A percentile compares a stretch with the other conserved stretches of the same genome.
These are phyloP conservation scores for Octopus sinensis DNA, from an alignment of 1,140 invertebrate genomes.

Conservation along the genomic window DNA sequence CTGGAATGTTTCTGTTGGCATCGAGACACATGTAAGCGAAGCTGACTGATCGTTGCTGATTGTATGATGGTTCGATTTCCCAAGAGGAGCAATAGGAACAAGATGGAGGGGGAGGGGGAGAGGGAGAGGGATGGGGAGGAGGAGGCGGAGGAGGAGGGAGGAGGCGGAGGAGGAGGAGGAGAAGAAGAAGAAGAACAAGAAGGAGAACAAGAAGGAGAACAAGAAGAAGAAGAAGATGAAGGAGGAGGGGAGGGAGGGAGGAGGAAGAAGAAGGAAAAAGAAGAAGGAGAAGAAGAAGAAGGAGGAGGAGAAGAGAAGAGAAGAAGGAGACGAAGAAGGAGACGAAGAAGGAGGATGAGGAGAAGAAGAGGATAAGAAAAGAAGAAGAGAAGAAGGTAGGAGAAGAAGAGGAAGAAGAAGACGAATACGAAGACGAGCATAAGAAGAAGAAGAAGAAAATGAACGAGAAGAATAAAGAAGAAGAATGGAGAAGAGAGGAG, in stretches of 20 bases:
- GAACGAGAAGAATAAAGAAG: not conserved
- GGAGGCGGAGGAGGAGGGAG: not conserved
- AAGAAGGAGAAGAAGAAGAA: not conserved
- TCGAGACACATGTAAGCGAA: too few relatives aligned
- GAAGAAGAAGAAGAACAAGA: not conserved
- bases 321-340: not conserved
- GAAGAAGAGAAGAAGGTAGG: not conserved
- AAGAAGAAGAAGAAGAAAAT: not conserved
- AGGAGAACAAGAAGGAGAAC: not conserved
- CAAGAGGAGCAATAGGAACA: too few relatives aligned
- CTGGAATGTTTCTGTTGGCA: too few relatives aligned
- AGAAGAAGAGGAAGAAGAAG: not conserved
- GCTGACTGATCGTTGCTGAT: too few relatives aligned
- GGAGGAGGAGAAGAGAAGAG: not conserved
- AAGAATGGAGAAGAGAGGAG: not conserved
- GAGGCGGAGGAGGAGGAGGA: not conserved
- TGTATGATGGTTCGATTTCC: too few relatives aligned
- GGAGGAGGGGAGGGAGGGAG: not conserved
- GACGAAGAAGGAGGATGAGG: not conserved
- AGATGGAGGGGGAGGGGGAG: not conserved
- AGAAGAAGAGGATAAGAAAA: not conserved
- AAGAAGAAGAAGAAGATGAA: not conserved
- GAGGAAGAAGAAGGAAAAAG: not conserved
- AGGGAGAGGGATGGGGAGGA: not conserved
- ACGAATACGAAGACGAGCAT: not conserved